Conservation (phyloP, 2,113 vertebrate species). For the Salvator merianae region DNA sequence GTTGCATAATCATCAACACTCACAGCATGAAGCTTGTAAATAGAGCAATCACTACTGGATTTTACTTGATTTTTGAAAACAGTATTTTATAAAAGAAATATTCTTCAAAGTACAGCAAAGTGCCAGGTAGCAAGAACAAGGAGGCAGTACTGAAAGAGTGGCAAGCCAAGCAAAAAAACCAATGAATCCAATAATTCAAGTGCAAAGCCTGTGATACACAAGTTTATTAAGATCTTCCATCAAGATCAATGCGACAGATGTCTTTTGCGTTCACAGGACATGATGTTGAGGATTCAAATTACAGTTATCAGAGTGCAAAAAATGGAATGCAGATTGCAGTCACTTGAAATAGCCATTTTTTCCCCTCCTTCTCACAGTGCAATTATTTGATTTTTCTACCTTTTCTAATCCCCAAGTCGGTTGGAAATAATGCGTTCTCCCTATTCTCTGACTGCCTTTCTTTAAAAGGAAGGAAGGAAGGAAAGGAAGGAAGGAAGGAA, state of each 20-base stretch:
- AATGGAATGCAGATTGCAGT: not conserved
- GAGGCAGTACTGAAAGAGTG: not conserved
- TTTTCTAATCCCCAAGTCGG: not conserved
- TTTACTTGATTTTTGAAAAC: not conserved
- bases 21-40: not conserved
- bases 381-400: conserved; percentile 15
- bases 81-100: not conserved
- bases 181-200: not conserved
- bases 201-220: not conserved
- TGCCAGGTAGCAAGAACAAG: not conserved
- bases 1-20: not conserved
- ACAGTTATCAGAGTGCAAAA: not conserved
- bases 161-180: not conserved
- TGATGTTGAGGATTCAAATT: conserved; percentile 3
- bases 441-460: not conserved
- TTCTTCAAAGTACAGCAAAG: not conserved
- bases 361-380: not conserved
- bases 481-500: not conserved
- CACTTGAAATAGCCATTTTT: not conserved
- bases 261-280: conserved; percentile 2
- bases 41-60: not conserved
- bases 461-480: not conserved
- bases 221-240: conserved; percentile 24
- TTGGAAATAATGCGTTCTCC: not conserved
- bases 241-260: conserved; percentile 3